Percentiles rank a stretch among this genome's conserved stretches.
These are phyloP conservation scores for Dolichopus griseipennis DNA, from an alignment of 2,888 invertebrate species.

Conservation along the genomic window DNA sequence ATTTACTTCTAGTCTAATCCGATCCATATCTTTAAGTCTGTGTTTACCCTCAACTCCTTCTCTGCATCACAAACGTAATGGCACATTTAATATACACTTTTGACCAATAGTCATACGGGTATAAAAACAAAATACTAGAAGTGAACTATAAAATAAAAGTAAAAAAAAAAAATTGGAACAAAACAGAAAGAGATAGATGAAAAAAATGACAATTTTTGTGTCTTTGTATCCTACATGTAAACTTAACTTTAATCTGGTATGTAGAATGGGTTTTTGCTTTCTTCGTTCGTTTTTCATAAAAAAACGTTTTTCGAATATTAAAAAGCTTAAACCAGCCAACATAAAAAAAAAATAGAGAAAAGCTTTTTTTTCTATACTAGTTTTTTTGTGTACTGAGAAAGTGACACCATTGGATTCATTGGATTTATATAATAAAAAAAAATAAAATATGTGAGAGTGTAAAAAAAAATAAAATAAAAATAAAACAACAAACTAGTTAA, in stretches of 20 bases:
- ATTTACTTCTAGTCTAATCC: too few relatives aligned
- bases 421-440: neutral
- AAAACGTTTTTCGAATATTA: slow-evolving; percentile 3
- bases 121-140: too few relatives aligned
- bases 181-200: neutral
- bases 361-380: neutral
- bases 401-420: neutral
- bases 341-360: neutral
- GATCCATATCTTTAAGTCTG: too few relatives aligned
- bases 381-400: neutral
- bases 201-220: neutral
- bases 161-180: too few relatives aligned
- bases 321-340: neutral
- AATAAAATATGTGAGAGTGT: neutral
- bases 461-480: too few relatives aligned
- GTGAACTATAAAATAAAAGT: neutral
- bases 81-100: too few relatives aligned
- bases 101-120: too few relatives aligned
- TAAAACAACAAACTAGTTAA: neutral
- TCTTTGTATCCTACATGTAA: neutral
- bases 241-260: neutral
- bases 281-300: too few relatives aligned
- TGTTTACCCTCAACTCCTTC: too few relatives aligned
- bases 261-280: neutral
- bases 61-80: too few relatives aligned